Conservation (phyloP, 1,140 invertebrate genomes). For the Saccostrea glomerata region DNA sequence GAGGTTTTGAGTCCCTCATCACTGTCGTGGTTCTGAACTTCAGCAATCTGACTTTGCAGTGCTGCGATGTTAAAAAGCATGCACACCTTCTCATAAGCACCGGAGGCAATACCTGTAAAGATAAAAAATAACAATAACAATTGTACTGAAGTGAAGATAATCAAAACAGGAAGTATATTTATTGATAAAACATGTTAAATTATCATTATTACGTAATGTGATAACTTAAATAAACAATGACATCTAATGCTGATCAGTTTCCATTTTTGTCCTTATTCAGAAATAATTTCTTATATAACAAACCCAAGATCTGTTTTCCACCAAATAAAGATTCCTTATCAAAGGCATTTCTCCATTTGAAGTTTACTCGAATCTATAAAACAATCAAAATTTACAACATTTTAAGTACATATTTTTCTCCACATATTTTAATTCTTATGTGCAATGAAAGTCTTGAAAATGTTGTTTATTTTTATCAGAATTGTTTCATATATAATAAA, state of each 20-base stretch:
- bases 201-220: not conserved
- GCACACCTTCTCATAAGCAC: conserved; percentile 96
- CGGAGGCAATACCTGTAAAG: conserved; percentile 82
- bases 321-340: conserved; percentile 97
- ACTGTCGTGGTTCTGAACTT: conserved; percentile 89
- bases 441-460: too few relatives aligned
- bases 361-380: conserved; percentile 82
- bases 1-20: conserved; percentile 96
- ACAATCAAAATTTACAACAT: not conserved
- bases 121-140: conserved; percentile 75
- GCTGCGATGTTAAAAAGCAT: conserved; percentile 98
- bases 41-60: conserved; percentile 93
- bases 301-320: conserved; percentile 93
- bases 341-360: conserved; percentile 99
- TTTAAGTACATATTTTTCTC: too few relatives aligned
- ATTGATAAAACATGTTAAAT: not conserved
- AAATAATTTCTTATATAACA: not conserved
- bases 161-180: not conserved
- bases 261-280: not conserved
- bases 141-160: not conserved
- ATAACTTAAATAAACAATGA: not conserved
- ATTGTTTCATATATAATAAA: too few relatives aligned
- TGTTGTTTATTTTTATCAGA: too few relatives aligned
- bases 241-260: not conserved
- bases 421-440: too few relatives aligned